Conservation (phyloP, 2,888 invertebrate species). For the Lycia hirtaria region DNA sequence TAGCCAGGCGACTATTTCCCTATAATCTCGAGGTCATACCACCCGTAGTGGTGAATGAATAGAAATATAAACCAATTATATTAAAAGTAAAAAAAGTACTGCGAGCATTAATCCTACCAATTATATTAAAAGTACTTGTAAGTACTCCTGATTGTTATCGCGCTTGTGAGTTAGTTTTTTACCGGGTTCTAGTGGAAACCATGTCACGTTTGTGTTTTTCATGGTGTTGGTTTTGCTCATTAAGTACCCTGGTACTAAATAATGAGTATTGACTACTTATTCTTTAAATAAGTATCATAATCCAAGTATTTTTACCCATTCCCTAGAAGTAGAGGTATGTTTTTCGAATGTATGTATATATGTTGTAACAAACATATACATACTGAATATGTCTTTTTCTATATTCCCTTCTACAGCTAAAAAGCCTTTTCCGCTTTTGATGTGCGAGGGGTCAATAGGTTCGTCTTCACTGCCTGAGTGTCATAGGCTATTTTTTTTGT, state of each 20-base stretch:
- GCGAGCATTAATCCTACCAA: too few relatives aligned
- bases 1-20: slow-evolving; percentile 24
- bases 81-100: background rate
- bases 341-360: too few relatives aligned
- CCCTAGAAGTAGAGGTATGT: too few relatives aligned
- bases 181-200: background rate
- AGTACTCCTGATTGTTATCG: slow-evolving; percentile 4
- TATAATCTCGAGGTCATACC: slow-evolving; percentile 49
- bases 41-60: slow-evolving; percentile 47
- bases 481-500: too few relatives aligned
- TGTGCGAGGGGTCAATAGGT: too few relatives aligned
- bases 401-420: too few relatives aligned
- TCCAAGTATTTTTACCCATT: too few relatives aligned
- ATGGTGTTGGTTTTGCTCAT: background rate
- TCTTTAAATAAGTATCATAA: background rate
- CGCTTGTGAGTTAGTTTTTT: slow-evolving; percentile 2
- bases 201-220: slow-evolving; percentile 4
- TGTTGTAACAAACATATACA: too few relatives aligned
- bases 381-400: too few relatives aligned
- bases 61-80: slow-evolving; percentile 53
- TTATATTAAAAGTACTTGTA: background rate
- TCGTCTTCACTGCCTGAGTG: too few relatives aligned
- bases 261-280: background rate
- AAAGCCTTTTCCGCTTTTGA: too few relatives aligned
- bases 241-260: background rate